Percentiles rank a stretch among this genome's conserved stretches.
Conservation (phyloP, 2,113 vertebrate species). For the Hassar affinis region DNA sequence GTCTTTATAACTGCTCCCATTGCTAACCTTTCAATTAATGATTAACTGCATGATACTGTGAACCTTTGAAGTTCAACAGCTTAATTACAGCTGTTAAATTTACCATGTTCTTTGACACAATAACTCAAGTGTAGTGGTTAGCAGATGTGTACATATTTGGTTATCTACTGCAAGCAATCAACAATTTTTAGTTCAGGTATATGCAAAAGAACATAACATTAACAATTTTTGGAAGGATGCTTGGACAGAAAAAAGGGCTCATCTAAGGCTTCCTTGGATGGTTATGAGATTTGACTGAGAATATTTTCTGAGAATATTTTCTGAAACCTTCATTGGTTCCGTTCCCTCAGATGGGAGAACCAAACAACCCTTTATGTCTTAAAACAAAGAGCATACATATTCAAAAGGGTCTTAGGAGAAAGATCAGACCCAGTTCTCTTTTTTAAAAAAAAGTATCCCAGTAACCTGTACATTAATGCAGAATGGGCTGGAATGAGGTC, state of each 20-base stretch:
- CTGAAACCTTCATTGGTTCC: no score
- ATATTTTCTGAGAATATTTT: background rate
- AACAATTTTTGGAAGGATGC: background rate
- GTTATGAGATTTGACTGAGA: background rate
- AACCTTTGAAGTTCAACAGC: conserved; percentile 43
- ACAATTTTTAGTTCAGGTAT: background rate
- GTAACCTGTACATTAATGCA: background rate
- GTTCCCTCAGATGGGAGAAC: no score
- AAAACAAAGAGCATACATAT: background rate
- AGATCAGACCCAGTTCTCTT: background rate
- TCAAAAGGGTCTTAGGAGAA: background rate
- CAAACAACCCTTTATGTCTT: background rate
- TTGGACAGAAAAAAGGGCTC: background rate
- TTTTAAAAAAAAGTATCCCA: background rate
- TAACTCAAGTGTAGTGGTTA: background rate
- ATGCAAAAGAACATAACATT: background rate
- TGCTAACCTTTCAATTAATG: conserved; percentile 39
- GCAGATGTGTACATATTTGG: conserved; percentile 19
- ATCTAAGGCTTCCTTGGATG: background rate
- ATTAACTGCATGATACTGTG: conserved; percentile 42
- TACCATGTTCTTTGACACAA: conserved; percentile 11
- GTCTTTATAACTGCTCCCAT: background rate
- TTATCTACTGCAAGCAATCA: conserved; percentile 14
- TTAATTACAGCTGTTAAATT: conserved; percentile 29
- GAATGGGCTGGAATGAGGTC: background rate